A percentile compares a stretch with the other conserved stretches of the same genome.
These are phyloP conservation scores for Turnix velox DNA, from an alignment of 2,113 vertebrate genomes.

Conservation along the genomic window DNA sequence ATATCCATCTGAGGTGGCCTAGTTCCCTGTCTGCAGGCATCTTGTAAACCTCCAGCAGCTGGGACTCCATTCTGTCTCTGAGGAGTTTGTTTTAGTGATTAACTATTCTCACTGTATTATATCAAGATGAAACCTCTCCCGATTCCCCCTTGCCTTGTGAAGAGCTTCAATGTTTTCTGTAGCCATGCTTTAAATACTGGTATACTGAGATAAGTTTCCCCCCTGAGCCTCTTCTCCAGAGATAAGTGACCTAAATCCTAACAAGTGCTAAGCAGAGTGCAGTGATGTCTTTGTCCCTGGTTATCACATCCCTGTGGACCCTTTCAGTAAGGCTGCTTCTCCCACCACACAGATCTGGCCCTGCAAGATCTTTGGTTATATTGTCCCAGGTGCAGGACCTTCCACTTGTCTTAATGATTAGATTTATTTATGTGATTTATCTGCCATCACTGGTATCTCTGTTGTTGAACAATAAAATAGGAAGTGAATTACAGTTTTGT, in stretches of 20 bases:
- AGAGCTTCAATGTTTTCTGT: background rate
- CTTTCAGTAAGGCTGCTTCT: background rate
- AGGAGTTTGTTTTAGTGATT: background rate
- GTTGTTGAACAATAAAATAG: background rate
- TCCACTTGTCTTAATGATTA: background rate
- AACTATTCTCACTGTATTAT: background rate
- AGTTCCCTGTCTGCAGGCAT: background rate
- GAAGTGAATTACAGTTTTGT: background rate
- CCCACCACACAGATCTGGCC: too few species aligned
- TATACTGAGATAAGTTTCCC: background rate
- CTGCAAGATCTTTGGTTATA: background rate
- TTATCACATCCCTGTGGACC: background rate
- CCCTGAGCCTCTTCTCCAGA: accelerated
- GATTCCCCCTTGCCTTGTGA: background rate
- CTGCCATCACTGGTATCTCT: background rate
- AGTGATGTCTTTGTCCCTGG: background rate
- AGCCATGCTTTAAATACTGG: background rate
- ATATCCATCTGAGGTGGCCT: background rate
- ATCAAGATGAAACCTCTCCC: background rate
- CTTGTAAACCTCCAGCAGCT: background rate
- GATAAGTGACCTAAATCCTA: background rate
- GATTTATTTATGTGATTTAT: background rate
- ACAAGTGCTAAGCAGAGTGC: background rate
- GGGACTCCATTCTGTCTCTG: background rate
- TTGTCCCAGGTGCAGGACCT: background rate